Conservation (phyloP, 2,888 invertebrate genomes). For the Epinotia brunnichana region DNA sequence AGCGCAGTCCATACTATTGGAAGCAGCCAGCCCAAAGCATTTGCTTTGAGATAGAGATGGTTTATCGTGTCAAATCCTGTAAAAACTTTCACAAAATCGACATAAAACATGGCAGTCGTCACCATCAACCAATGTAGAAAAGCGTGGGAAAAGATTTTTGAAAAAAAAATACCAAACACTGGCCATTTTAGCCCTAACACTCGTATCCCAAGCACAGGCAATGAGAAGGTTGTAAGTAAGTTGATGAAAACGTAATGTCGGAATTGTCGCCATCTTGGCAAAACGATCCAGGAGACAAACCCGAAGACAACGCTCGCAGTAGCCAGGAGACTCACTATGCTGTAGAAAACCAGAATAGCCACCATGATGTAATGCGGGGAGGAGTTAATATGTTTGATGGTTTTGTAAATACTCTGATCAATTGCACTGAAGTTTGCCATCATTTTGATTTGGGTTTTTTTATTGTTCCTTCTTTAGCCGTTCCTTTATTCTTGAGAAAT, state of each 20-base stretch:
- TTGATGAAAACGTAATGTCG: conserved; percentile 17
- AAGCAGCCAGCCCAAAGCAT: conserved; percentile 14
- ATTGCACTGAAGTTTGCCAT: conserved; percentile 14
- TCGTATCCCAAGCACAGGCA: not conserved
- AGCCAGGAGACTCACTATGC: conserved; percentile 5
- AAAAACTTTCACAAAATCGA: conserved; percentile 28
- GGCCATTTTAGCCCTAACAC: not conserved
- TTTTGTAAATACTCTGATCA: not conserved
- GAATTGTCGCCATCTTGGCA: conserved; percentile 23
- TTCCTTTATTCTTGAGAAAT: not conserved
- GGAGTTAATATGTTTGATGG: not conserved
- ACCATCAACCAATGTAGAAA: conserved; percentile 23
- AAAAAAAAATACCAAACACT: not conserved
- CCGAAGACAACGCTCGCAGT: conserved; percentile 8
- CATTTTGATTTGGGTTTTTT: not conserved
- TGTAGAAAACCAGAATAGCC: not conserved
- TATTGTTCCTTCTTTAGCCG: not conserved
- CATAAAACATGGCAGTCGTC: conserved; percentile 17
- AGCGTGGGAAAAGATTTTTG: not conserved
- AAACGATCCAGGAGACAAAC: not conserved
- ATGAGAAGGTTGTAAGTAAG: not conserved
- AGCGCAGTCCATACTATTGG: conserved; percentile 8
- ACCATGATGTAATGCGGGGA: not conserved
- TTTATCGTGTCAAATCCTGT: conserved; percentile 1
- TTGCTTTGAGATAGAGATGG: conserved; percentile 4